Percentiles rank a stretch among this genome's conserved stretches.
These are phyloP conservation scores for Papilio helenus DNA, from an alignment of 1,140 invertebrate species.

Conservation along the genomic window DNA sequence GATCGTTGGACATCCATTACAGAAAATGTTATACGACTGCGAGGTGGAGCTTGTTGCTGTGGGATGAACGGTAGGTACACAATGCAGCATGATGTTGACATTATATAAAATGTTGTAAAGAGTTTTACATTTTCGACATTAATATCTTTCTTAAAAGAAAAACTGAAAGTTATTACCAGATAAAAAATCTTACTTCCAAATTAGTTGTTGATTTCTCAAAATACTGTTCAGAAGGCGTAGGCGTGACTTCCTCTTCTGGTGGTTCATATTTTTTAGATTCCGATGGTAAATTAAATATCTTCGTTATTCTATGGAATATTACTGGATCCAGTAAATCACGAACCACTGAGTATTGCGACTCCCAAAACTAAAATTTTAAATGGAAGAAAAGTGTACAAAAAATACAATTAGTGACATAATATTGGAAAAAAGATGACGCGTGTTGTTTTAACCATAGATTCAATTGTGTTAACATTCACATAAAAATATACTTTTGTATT, in stretches of 20 bases:
- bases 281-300: conserved; percentile 64
- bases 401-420: too few species aligned
- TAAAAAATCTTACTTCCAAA: conserved; percentile 2
- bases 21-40: conserved; percentile 48
- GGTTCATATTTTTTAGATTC: conserved; percentile 55
- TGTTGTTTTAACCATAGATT: too few species aligned
- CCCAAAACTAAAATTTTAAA: conserved; percentile 67
- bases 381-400: too few species aligned
- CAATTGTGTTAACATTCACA: too few species aligned
- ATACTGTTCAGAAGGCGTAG: conserved; percentile 58
- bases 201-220: conserved; percentile 44
- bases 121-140: too few species aligned
- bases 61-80: background rate
- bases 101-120: background rate
- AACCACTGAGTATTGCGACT: conserved; percentile 60
- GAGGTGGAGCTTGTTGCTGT: conserved; percentile 36
- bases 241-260: conserved; percentile 46
- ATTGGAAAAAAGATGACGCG: too few species aligned
- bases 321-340: conserved; percentile 63
- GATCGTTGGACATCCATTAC: conserved; percentile 56
- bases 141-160: too few species aligned
- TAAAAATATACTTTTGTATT: too few species aligned
- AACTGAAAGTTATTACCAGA: background rate
- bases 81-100: background rate
- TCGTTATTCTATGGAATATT: conserved; percentile 64